A percentile compares a stretch with the other conserved stretches of the same genome.
These are phyloP conservation scores for Hirtodrosophila cameraria DNA, from an alignment of 2,888 invertebrate species.

Conservation along the genomic window DNA sequence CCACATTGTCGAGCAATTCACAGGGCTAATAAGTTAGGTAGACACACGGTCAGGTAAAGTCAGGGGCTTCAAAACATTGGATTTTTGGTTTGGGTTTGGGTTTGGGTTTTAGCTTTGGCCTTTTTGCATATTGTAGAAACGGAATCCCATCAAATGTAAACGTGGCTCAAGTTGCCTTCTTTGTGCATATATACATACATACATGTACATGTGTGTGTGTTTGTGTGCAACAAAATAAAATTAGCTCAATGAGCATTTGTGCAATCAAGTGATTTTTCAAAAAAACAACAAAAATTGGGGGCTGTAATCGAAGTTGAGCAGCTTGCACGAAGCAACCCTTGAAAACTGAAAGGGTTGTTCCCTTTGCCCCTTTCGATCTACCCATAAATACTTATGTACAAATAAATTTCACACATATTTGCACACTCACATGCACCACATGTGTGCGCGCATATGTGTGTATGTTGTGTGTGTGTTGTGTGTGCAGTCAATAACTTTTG, in stretches of 20 bases:
- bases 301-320: slow-evolving; percentile 50
- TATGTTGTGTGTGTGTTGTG: slow-evolving; percentile 14
- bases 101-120: slow-evolving; percentile 10
- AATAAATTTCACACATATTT: slow-evolving; percentile 80
- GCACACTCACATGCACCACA: slow-evolving; percentile 57
- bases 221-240: slow-evolving; percentile 69
- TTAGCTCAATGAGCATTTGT: slow-evolving; percentile 82
- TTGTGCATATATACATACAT: background rate
- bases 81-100: slow-evolving; percentile 20
- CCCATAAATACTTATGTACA: slow-evolving; percentile 39
- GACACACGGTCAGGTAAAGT: slow-evolving; percentile 13
- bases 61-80: slow-evolving; percentile 49
- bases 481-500: slow-evolving; percentile 68
- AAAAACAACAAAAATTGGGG: slow-evolving; percentile 68
- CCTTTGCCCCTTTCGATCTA: background rate
- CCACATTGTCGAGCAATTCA: slow-evolving; percentile 59
- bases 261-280: slow-evolving; percentile 81
- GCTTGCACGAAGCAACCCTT: slow-evolving; percentile 55
- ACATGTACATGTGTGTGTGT: slow-evolving; percentile 10
- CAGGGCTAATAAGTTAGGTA: slow-evolving; percentile 56
- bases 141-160: slow-evolving; percentile 75
- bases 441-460: background rate
- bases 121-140: slow-evolving; percentile 57
- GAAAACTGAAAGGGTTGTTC: slow-evolving; percentile 56
- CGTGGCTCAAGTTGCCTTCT: slow-evolving; percentile 63